Conservation (phyloP, 1,140 invertebrate genomes). For the Harpegnathos saltator region DNA sequence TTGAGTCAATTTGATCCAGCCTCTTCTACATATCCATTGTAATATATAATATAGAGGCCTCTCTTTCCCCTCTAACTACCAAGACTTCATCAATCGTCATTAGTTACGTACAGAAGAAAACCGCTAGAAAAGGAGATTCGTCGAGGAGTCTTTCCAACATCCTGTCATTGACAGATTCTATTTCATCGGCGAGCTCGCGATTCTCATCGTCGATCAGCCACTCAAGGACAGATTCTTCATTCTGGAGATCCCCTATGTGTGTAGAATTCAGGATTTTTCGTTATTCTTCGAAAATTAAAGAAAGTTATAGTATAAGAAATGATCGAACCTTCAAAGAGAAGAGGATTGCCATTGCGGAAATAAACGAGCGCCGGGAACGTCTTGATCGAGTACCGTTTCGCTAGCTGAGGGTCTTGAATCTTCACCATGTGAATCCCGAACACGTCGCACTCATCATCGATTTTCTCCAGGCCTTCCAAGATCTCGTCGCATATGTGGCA, state of each 20-base stretch:
- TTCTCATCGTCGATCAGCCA: slow-evolving; percentile 98
- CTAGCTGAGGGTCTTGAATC: slow-evolving; percentile 96
- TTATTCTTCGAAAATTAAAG: not conserved
- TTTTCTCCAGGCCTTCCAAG: slow-evolving; percentile 94
- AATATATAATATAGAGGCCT: no score
- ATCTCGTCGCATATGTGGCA: slow-evolving; percentile 97
- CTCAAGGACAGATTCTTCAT: slow-evolving; percentile 95
- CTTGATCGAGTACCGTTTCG: slow-evolving; percentile 97
- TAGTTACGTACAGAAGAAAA: slow-evolving; percentile 94
- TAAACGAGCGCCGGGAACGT: slow-evolving; percentile 97
- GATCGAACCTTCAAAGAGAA: slow-evolving; percentile 92
- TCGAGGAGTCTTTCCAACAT: slow-evolving; percentile 95
- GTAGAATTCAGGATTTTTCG: not conserved
- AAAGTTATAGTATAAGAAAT: slow-evolving; percentile 18
- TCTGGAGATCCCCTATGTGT: slow-evolving; percentile 92
- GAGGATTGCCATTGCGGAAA: slow-evolving; percentile 96
- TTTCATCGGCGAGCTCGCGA: slow-evolving; percentile 96
- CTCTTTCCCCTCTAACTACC: no score
- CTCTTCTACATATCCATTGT: no score
- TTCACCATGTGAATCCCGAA: slow-evolving; percentile 98
- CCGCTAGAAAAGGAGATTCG: slow-evolving; percentile 95
- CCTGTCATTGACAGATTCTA: slow-evolving; percentile 95
- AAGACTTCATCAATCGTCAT: not conserved
- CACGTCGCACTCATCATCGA: slow-evolving; percentile 97
- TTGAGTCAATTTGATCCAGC: no score